These are phyloP conservation scores for Neostethus bicornis DNA, from an alignment of 2,797 vertebrate species.

Conservation along the genomic window DNA sequence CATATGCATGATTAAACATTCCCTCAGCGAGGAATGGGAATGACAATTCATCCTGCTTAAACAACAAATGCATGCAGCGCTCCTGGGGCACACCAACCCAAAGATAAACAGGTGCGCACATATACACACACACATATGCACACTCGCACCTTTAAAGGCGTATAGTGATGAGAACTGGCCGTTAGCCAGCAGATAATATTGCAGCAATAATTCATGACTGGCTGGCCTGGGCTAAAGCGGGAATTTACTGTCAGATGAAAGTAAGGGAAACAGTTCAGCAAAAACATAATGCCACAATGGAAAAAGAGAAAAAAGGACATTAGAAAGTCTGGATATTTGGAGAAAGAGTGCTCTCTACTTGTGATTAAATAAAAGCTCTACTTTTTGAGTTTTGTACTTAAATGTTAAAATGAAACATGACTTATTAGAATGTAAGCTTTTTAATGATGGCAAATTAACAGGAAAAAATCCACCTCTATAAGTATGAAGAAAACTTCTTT, in stretches of 20 bases:
- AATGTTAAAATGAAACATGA: not conserved
- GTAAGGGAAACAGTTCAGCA: not conserved
- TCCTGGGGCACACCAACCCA: conserved; percentile 10
- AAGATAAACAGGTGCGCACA: conserved; percentile 14
- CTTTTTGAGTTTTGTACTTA: not conserved
- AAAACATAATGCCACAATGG: not conserved
- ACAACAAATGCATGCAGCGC: conserved; percentile 23
- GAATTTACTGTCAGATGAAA: conserved; percentile 39
- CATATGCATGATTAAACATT: conserved; percentile 38
- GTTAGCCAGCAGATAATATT: conserved; percentile 58
- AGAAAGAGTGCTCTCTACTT: not conserved
- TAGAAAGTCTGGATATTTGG: not conserved
- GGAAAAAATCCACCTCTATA: not conserved
- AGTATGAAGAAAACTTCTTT: not conserved
- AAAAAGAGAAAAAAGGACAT: too few relatives aligned
- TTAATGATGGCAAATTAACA: not conserved
- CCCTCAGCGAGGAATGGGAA: conserved; percentile 31
- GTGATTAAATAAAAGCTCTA: not conserved
- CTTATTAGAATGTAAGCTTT: not conserved
- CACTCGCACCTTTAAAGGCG: conserved; percentile 30
- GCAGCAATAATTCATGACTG: conserved; percentile 61
- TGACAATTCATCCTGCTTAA: conserved; percentile 53
- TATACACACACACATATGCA: not conserved
- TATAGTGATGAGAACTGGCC: conserved; percentile 54
- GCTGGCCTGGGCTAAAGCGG: conserved; percentile 36